Conservation (phyloP, 2,113 vertebrate genomes). For the Phycodurus eques region DNA sequence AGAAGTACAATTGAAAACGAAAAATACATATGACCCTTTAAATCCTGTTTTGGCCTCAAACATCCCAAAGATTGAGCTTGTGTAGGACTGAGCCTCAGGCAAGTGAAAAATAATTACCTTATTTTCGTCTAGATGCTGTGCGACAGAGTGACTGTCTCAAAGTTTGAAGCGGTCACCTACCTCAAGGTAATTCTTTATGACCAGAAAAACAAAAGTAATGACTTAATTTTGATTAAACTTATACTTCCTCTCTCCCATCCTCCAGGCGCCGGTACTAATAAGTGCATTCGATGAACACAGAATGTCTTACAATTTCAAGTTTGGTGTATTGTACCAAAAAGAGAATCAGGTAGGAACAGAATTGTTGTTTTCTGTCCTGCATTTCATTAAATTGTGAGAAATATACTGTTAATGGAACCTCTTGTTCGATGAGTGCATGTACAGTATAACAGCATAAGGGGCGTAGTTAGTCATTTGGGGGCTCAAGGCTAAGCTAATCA, state of each 20-base stretch:
- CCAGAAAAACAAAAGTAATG: too few relatives aligned
- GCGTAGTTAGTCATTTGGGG: too few relatives aligned
- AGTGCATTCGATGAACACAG: conserved; percentile 76
- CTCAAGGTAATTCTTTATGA: conserved; percentile 76
- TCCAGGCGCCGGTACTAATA: conserved; percentile 75
- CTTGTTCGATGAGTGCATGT: too few relatives aligned
- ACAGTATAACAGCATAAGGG: too few relatives aligned
- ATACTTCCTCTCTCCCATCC: conserved; percentile 1
- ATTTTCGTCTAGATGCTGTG: conserved; percentile 76
- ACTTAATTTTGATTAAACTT: background rate
- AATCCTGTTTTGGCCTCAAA: background rate
- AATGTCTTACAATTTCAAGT: conserved; percentile 77
- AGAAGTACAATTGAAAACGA: background rate
- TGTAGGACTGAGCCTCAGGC: background rate
- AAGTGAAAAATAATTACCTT: background rate
- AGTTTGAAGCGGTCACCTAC: conserved; percentile 84
- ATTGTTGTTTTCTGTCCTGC: background rate
- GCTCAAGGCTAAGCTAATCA: too few relatives aligned
- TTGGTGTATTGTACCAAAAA: conserved; percentile 75
- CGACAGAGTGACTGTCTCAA: conserved; percentile 78
- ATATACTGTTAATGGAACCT: background rate
- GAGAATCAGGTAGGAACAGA: conserved; percentile 65
- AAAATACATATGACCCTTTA: background rate
- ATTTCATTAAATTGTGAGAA: background rate
- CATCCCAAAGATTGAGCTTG: background rate